Conservation (phyloP, 1,140 invertebrate genomes). For the Papilio polytes region DNA sequence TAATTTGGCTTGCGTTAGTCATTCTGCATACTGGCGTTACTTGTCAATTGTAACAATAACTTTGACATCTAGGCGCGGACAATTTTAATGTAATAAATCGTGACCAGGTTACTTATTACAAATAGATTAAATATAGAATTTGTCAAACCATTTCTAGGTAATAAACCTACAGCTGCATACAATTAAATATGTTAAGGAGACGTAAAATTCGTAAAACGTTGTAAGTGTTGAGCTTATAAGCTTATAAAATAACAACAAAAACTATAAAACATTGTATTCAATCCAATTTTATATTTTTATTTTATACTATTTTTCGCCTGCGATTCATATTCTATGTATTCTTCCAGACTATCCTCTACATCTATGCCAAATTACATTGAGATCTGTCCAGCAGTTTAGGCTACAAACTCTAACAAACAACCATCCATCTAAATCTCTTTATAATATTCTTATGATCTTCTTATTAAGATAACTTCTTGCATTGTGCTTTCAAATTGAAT, state of each 20-base stretch:
- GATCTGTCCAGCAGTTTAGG: too few relatives aligned
- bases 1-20: slow-evolving; percentile 65
- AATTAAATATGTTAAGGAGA: background rate
- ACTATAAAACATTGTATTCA: too few relatives aligned
- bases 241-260: too few relatives aligned
- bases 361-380: too few relatives aligned
- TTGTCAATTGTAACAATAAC: slow-evolving; percentile 37
- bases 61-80: slow-evolving; percentile 41
- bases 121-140: slow-evolving; percentile 38
- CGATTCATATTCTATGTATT: too few relatives aligned
- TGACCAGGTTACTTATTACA: slow-evolving; percentile 27
- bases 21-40: slow-evolving; percentile 62
- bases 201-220: slow-evolving; percentile 33
- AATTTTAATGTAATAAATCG: slow-evolving; percentile 37
- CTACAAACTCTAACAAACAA: too few relatives aligned
- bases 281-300: too few relatives aligned
- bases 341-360: too few relatives aligned
- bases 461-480: background rate
- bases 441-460: too few relatives aligned
- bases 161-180: slow-evolving; percentile 26
- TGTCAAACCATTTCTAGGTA: slow-evolving; percentile 10
- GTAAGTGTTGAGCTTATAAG: too few relatives aligned
- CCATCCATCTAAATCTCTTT: too few relatives aligned
- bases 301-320: too few relatives aligned
- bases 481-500: background rate